Conservation (phyloP, 2,113 vertebrate genomes). For the Acrocephalus kingi region DNA sequence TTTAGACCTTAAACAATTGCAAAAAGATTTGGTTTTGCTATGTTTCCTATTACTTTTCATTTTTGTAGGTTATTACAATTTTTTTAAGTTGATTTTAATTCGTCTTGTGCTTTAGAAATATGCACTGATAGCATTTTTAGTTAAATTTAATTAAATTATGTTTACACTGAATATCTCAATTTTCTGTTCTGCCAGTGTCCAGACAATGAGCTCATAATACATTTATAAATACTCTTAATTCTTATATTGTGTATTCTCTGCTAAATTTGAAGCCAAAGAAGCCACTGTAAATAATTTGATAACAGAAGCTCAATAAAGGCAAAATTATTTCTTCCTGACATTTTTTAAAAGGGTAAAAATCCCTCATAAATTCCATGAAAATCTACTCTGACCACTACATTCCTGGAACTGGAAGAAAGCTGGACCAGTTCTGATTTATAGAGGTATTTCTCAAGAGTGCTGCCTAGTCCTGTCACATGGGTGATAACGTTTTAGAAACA, state of each 20-base stretch:
- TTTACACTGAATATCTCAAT: background rate
- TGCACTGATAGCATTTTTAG: background rate
- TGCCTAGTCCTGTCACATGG: background rate
- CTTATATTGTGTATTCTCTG: background rate
- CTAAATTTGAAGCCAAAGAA: conserved; percentile 3
- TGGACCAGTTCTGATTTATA: background rate
- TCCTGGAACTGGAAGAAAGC: background rate
- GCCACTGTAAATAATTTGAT: background rate
- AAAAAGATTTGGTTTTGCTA: too few relatives aligned
- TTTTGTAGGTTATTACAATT: background rate
- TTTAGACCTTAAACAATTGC: background rate
- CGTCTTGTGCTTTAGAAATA: background rate
- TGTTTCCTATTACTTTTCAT: too few relatives aligned
- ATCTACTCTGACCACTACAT: background rate
- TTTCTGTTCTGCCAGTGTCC: background rate
- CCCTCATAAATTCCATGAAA: background rate
- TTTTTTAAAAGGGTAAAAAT: background rate
- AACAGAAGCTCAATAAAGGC: background rate
- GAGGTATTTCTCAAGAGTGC: background rate
- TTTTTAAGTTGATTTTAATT: conserved; percentile 37
- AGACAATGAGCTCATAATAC: conserved; percentile 17
- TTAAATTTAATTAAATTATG: conserved; percentile 25
- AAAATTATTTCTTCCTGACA: background rate
- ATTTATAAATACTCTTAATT: conserved; percentile 24
- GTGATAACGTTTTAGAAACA: background rate